These are phyloP conservation scores for Amphimallon solstitiale DNA, from an alignment of 2,888 invertebrate species.

Conservation along the genomic window DNA sequence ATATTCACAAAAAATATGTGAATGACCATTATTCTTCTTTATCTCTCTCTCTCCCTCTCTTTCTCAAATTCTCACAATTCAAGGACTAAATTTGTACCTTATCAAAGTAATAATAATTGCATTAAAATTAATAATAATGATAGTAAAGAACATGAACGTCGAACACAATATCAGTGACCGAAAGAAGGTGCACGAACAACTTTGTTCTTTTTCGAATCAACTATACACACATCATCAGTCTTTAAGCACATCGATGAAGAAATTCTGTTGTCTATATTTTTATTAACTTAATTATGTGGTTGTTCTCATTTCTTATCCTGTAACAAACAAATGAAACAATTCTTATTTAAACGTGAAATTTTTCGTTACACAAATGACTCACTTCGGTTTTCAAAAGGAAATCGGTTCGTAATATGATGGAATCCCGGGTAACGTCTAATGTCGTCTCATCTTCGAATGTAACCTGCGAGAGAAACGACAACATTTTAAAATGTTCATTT, in stretches of 20 bases:
- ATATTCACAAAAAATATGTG: no score
- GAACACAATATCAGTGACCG: no score
- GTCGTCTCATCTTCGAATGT: conserved; percentile 65
- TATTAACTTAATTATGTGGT: background rate
- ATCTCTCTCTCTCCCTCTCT: no score
- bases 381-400: conserved; percentile 26
- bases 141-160: no score
- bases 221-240: background rate
- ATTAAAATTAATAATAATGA: background rate
- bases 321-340: background rate
- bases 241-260: background rate
- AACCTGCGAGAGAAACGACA: conserved; percentile 58
- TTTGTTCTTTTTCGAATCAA: no score
- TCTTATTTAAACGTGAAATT: no score
- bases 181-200: no score
- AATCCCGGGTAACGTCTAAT: conserved; percentile 64
- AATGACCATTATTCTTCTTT: no score
- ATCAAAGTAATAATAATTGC: background rate
- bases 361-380: no score
- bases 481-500: background rate
- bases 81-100: no score
- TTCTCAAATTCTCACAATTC: no score
- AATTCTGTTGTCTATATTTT: background rate
- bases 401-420: conserved; percentile 61
- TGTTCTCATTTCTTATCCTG: no score